Conservation (phyloP, 2,888 invertebrate species). For the Habrosyne pyritoides region DNA sequence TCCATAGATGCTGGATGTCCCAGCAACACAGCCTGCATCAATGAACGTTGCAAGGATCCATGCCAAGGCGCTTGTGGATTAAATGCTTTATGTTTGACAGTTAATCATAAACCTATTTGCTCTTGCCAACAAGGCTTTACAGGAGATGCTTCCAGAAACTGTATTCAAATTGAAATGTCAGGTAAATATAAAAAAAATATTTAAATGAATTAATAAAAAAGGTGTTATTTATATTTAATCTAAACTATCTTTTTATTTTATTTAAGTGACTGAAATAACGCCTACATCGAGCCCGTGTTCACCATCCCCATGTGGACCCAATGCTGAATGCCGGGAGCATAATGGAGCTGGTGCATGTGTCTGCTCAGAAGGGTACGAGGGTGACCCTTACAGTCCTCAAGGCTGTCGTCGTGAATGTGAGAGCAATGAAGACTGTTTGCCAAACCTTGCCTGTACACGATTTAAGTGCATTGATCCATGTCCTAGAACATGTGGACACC, state of each 20-base stretch:
- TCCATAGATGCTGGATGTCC: constrained; percentile 92
- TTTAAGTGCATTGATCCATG: constrained; percentile 94
- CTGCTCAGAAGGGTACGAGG: constrained; percentile 90
- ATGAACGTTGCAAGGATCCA: constrained; percentile 92
- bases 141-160: constrained; percentile 89
- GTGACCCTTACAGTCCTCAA: constrained; percentile 90
- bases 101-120: constrained; percentile 92
- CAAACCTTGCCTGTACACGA: constrained; percentile 89
- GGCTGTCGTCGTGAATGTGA: constrained; percentile 92
- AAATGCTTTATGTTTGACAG: constrained; percentile 92
- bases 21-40: constrained; percentile 90
- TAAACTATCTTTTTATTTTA: constrained; percentile 34
- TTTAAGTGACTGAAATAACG: constrained; percentile 84
- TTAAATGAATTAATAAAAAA: constrained; percentile 7
- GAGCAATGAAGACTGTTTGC: constrained; percentile 89
- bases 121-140: constrained; percentile 92
- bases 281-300: constrained; percentile 89
- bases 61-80: constrained; percentile 91
- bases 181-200: constrained; percentile 55
- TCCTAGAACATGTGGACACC: constrained; percentile 91
- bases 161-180: constrained; percentile 81
- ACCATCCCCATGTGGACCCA: constrained; percentile 93
- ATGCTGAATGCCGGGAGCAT: constrained; percentile 91
- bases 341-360: constrained; percentile 94
- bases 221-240: constrained; percentile 10